A percentile compares a stretch with the other conserved stretches of the same genome.
Conservation (phyloP, 2,888 invertebrate species). For the Lithophane semibrunnea region DNA sequence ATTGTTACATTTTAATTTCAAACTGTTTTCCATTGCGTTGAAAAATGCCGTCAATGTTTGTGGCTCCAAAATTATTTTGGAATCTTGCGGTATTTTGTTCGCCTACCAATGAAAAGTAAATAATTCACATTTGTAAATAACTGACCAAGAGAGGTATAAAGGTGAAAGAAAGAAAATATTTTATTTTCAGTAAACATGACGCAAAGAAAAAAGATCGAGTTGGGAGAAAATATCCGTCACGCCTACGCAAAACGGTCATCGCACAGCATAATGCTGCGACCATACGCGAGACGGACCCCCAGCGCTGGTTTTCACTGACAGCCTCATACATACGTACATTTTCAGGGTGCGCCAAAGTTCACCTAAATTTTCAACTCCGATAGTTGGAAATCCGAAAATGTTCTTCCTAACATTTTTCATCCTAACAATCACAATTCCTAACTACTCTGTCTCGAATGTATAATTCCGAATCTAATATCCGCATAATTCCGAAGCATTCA, state of each 20-base stretch:
- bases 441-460: too few relatives aligned
- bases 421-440: too few relatives aligned
- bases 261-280: background rate
- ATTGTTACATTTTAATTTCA: slow-evolving; percentile 74
- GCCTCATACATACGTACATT: background rate
- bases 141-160: background rate
- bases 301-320: background rate
- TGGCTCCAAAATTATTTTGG: slow-evolving; percentile 34
- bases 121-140: background rate
- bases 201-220: background rate
- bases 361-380: too few relatives aligned
- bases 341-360: too few relatives aligned
- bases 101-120: slow-evolving; percentile 23
- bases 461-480: too few relatives aligned
- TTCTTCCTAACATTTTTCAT: too few relatives aligned
- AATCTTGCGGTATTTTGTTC: slow-evolving; percentile 19
- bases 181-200: background rate
- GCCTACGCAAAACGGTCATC: too few relatives aligned
- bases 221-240: background rate
- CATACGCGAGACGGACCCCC: background rate
- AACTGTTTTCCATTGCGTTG: slow-evolving; percentile 73
- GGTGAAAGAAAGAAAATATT: background rate
- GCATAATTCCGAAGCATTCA: too few relatives aligned
- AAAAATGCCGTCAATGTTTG: slow-evolving; percentile 70
- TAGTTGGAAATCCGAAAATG: too few relatives aligned